Percentiles rank a stretch among this genome's conserved stretches.
Conservation (phyloP, 2,888 invertebrate species). For the Xiphydria camelus region DNA sequence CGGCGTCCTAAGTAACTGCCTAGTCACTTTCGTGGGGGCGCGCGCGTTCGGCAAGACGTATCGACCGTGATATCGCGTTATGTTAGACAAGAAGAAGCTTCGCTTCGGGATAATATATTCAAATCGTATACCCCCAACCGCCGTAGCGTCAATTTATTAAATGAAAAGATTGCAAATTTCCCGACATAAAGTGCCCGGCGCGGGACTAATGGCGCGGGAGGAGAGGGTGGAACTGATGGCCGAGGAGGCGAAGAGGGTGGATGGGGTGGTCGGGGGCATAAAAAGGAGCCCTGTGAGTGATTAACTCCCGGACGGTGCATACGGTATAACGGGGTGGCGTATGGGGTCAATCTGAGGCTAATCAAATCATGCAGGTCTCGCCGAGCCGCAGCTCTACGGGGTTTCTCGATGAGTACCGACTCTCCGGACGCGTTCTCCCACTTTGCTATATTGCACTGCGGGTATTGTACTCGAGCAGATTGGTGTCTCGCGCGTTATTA, state of each 20-base stretch:
- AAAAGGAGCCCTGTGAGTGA: slow-evolving; percentile 41
- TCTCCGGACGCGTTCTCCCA: slow-evolving; percentile 24
- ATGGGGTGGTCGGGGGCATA: slow-evolving; percentile 24
- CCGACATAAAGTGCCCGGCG: slow-evolving; percentile 55
- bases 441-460: slow-evolving; percentile 31
- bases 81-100: slow-evolving; percentile 26
- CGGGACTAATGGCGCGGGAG: slow-evolving; percentile 53
- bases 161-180: slow-evolving; percentile 59
- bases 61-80: slow-evolving; percentile 37
- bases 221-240: slow-evolving; percentile 24
- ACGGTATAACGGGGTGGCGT: slow-evolving; percentile 28
- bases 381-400: slow-evolving; percentile 32
- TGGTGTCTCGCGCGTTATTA: slow-evolving; percentile 54
- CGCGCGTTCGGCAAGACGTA: slow-evolving; percentile 15
- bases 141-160: slow-evolving; percentile 54
- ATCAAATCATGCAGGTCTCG: slow-evolving; percentile 55
- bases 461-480: slow-evolving; percentile 41
- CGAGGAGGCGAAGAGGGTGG: slow-evolving; percentile 21
- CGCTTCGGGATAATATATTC: slow-evolving; percentile 47
- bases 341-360: slow-evolving; percentile 59
- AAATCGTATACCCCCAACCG: slow-evolving; percentile 48
- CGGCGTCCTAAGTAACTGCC: too few relatives aligned
- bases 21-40: too few relatives aligned
- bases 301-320: slow-evolving; percentile 28
- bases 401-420: slow-evolving; percentile 23